A percentile compares a stretch with the other conserved stretches of the same genome.
These are phyloP conservation scores for Calidris pygmaea DNA, from an alignment of 2,113 vertebrate species.

Conservation along the genomic window DNA sequence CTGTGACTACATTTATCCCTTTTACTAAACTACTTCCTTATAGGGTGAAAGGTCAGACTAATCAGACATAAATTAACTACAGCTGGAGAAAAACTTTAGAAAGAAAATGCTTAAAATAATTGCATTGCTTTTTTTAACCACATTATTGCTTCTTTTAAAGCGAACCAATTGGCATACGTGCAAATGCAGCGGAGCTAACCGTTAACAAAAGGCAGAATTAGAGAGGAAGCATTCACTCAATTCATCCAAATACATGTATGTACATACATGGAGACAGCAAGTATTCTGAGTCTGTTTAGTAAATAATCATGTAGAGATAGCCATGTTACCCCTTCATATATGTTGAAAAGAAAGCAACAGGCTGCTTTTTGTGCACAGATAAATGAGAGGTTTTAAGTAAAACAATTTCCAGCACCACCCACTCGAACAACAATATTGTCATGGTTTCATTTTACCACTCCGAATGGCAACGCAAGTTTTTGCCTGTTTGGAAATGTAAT, in stretches of 20 bases:
- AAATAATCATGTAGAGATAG: not conserved
- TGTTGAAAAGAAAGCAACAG: not conserved
- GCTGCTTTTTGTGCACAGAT: slow-evolving; percentile 6
- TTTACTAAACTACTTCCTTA: slow-evolving; percentile 72
- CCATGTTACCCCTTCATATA: not conserved
- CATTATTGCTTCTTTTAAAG: slow-evolving; percentile 27
- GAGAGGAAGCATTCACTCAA: not conserved
- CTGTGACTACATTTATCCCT: slow-evolving; percentile 56
- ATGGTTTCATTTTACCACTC: slow-evolving; percentile 28
- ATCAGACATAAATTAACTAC: slow-evolving; percentile 76
- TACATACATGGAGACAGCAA: not conserved
- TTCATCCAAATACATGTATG: not conserved
- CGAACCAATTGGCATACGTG: not conserved
- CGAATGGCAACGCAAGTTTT: slow-evolving; percentile 27
- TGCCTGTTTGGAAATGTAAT: slow-evolving; percentile 59
- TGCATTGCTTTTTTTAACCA: slow-evolving; percentile 38
- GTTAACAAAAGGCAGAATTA: not conserved
- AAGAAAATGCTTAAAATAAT: slow-evolving; percentile 57
- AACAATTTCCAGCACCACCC: slow-evolving; percentile 48
- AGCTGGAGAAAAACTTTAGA: slow-evolving; percentile 61
- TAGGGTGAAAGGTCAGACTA: slow-evolving; percentile 73
- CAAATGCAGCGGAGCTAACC: not conserved
- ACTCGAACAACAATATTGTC: slow-evolving; percentile 19
- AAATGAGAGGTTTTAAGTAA: slow-evolving; percentile 15
- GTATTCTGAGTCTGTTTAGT: not conserved